Conservation (phyloP, 2,888 invertebrate species). For the Mimumesa dahlbomi region DNA sequence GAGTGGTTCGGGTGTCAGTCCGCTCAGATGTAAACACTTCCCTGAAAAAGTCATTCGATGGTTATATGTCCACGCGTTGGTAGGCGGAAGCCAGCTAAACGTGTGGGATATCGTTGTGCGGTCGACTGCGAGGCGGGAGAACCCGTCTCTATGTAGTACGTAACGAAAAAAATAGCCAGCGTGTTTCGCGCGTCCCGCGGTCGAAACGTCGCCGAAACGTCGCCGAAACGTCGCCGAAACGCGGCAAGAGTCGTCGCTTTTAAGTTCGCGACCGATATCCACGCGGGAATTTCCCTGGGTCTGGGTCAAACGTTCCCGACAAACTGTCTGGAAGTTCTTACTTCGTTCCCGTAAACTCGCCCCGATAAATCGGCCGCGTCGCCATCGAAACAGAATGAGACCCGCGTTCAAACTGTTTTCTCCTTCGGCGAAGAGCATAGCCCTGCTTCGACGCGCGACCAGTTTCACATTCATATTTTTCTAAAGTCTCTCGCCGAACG, state of each 20-base stretch:
- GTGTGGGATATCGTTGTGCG: neutral
- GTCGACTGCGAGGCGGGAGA: too few species aligned
- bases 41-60: conserved; percentile 79
- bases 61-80: neutral
- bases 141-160: too few species aligned
- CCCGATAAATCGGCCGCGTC: conserved; percentile 40
- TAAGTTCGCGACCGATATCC: conserved; percentile 44
- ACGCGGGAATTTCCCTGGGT: conserved; percentile 41
- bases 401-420: too few species aligned
- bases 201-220: too few species aligned
- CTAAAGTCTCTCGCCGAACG: too few species aligned
- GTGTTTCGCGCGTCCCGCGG: too few species aligned
- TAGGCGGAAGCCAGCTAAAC: neutral
- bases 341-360: conserved; percentile 37
- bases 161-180: too few species aligned
- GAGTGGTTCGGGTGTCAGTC: conserved; percentile 96
- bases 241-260: conserved; percentile 33
- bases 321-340: conserved; percentile 48
- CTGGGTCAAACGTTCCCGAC: conserved; percentile 50
- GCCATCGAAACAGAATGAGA: conserved; percentile 24
- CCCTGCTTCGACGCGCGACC: too few species aligned
- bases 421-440: too few species aligned
- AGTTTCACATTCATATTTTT: too few species aligned
- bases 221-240: neutral
- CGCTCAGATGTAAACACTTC: conserved; percentile 97